Percentiles rank a stretch among this genome's conserved stretches.
phyloP scores from a whole-genome alignment of 2,888 invertebrate species.

The Linnaemya tessellans region DNA sequence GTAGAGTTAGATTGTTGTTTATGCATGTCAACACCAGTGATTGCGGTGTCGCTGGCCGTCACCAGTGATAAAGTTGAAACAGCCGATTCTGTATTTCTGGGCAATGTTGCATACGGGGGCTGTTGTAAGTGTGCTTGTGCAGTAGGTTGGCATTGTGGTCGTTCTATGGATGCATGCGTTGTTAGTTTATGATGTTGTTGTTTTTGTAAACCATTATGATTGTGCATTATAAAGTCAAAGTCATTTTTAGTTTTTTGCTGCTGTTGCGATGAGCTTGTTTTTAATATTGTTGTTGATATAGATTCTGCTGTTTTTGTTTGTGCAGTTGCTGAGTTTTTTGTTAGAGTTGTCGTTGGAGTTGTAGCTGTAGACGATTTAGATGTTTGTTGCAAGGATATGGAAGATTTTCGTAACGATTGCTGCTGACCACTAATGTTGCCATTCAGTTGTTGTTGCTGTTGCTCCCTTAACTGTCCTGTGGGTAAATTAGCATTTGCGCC shows the following conservation, averaged over 20 bases:
- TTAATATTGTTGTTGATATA: constrained; percentile 48
- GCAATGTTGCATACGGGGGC: constrained; percentile 78
- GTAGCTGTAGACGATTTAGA: constrained; percentile 43
- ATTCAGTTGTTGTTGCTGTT: constrained; percentile 66
- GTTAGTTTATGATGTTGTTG: constrained; percentile 76
- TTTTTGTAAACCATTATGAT: constrained; percentile 67
- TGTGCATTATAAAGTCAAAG: constrained; percentile 63
- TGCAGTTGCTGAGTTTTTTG: constrained; percentile 14
- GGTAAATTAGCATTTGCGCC: constrained; percentile 69
- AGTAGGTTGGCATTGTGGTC: constrained; percentile 69
- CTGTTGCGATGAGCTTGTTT: constrained; percentile 60
- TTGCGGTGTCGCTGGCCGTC: constrained; percentile 36
- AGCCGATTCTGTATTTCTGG: constrained; percentile 72
- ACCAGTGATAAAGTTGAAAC: constrained; percentile 41
- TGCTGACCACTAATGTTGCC: constrained; percentile 69
- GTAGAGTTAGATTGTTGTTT: constrained; percentile 47
- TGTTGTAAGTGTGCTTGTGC: constrained; percentile 71
- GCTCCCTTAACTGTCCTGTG: constrained; percentile 71
- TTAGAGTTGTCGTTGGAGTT: constrained; percentile 39
- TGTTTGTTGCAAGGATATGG: constrained; percentile 48
- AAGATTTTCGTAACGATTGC: constrained; percentile 62
- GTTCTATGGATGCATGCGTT: constrained; percentile 79
- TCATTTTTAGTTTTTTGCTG: constrained; percentile 58
- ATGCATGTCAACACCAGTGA: constrained; percentile 61
- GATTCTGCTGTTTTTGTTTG: constrained; percentile 9